phyloP scores from a whole-genome alignment of 2,888 invertebrate species.

The Steinernema scapterisci region DNA sequence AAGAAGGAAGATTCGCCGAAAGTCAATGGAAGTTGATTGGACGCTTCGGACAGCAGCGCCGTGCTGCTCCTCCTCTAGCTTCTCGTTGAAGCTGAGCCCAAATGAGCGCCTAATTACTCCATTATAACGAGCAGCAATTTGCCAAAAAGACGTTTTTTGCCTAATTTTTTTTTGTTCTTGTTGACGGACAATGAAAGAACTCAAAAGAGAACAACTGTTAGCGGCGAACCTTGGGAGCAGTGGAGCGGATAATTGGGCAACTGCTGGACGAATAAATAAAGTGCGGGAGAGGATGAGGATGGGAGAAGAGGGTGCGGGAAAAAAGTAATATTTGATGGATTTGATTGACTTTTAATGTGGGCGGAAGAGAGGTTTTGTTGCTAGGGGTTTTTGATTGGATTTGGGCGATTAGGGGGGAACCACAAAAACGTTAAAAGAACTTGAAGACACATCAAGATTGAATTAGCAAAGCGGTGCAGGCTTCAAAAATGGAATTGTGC shows the following conservation, averaged over 20 bases:
- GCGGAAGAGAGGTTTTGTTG: background rate
- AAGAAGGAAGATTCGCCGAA: background rate
- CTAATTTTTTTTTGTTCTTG: background rate
- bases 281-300: background rate
- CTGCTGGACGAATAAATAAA: background rate
- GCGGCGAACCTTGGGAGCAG: background rate
- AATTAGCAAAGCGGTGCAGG: too few relatives aligned
- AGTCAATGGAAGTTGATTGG: conserved; percentile 27
- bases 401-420: too few relatives aligned
- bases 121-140: conserved; percentile 26
- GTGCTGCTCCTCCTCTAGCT: too few relatives aligned
- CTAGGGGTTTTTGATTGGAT: too few relatives aligned
- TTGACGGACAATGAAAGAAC: background rate
- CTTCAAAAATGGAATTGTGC: too few relatives aligned
- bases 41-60: background rate
- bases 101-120: conserved; percentile 24
- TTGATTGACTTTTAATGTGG: conserved; percentile 2
- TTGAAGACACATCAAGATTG: too few relatives aligned
- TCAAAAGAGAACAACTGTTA: conserved; percentile 9
- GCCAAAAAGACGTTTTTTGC: conserved; percentile 8
- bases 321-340: background rate
- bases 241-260: background rate
- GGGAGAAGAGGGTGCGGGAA: background rate
- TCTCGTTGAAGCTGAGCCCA: background rate
- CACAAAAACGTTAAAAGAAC: too few relatives aligned